Evolutionary conservation across 2,888 invertebrate genomes (phyloP), one percentile per base, ranked within the genome.

Genomic region (Muschampia plurimacula): DNA sequence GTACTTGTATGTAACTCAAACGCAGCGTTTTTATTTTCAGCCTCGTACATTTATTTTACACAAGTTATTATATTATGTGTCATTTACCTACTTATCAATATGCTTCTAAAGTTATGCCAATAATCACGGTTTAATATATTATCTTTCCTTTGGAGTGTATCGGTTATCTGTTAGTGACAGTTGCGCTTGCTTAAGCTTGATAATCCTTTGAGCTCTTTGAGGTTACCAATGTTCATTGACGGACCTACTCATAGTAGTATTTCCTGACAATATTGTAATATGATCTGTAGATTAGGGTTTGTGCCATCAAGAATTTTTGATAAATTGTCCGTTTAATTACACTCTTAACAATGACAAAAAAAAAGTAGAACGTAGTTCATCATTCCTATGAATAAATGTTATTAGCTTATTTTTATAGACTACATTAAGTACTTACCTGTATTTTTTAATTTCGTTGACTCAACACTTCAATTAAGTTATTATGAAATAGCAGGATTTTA

Each of bases 121-220:
- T 49, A 49, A 49, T 49, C n/a, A n/a, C n/a, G n/a, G n/a, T 49
- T 32, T 32, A n/a, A 49, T 52, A 52, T 22, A 22, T 22, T 22
- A 22, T 52, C 52, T 0, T 15, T 52, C 52, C 52, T 52, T 15
- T 32, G 12, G 13, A 13, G 59, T 59, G 12, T 59, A 59, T 59
- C 13, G 32, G 32, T 59, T 59, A 59, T 59, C 59, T 59, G 59
- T 59, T 59, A 32, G 59, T 59, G 59, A 59, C 59, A 59, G 59
- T 59, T 59, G 59, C 28, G 59, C 59, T 59, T 28, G 32, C 32
- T 32, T 59, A 59, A 59, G 28, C 59, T 59, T 59, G 13, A 2
- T 59, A 32, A 59, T 32, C 12, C 59, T 59, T 59, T 59, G 59
- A 59, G 59, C 59, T 59, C 32, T 32, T 12, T 59, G 28, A 59